These are phyloP conservation scores for Hippocampus abdominalis DNA, from an alignment of 2,113 vertebrate species.

Conservation along the genomic window DNA sequence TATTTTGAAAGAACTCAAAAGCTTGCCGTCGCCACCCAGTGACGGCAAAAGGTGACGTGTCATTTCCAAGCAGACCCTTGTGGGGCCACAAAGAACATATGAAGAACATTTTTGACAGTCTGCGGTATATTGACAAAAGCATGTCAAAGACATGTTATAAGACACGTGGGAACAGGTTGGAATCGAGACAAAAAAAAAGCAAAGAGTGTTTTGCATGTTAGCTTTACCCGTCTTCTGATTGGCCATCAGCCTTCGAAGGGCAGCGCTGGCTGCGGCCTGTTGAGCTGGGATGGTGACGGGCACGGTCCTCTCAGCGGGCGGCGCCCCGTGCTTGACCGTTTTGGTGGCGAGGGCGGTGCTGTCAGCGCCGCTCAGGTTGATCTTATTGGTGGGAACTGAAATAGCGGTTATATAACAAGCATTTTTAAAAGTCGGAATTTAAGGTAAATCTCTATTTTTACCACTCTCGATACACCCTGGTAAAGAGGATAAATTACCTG, in stretches of 20 bases:
- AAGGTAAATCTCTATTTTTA: not conserved
- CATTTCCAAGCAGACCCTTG: too few relatives aligned
- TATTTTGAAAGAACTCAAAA: not conserved
- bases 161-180: not conserved
- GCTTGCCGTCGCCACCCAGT: constrained; percentile 58
- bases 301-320: constrained; percentile 64
- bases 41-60: constrained; percentile 8
- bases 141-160: too few relatives aligned
- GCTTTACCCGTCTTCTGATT: constrained; percentile 81
- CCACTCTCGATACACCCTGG: too few relatives aligned
- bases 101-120: too few relatives aligned
- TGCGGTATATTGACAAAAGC: too few relatives aligned
- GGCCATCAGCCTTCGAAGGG: constrained; percentile 86
- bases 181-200: not conserved
- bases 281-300: constrained; percentile 80
- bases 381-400: constrained; percentile 65
- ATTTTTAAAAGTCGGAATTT: not conserved
- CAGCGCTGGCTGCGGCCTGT: constrained; percentile 86
- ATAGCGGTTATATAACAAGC: constrained; percentile 4
- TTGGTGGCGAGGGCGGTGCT: constrained; percentile 91
- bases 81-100: too few relatives aligned
- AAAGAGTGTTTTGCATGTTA: not conserved
- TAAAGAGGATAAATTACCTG: too few relatives aligned
- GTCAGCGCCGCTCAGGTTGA: constrained; percentile 82
- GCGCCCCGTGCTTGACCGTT: constrained; percentile 89